phyloP scores from a whole-genome alignment of 2,113 vertebrate species.

The Hippocampus mohnikei region DNA sequence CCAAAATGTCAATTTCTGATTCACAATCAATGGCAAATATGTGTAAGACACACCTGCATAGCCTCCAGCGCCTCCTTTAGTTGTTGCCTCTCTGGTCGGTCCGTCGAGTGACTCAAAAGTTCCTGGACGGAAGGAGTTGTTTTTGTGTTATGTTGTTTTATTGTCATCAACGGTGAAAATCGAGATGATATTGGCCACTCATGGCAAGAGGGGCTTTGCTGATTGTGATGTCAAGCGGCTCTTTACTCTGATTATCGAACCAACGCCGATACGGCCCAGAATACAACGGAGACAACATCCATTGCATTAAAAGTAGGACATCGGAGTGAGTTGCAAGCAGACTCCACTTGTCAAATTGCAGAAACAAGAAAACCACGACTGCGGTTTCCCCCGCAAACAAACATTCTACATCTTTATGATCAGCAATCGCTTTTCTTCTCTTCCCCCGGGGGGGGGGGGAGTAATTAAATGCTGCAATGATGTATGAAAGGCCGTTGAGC shows the following conservation, averaged over 20 bases:
- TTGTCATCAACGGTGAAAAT: not conserved
- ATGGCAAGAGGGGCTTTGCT: not conserved
- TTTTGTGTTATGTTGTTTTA: not conserved
- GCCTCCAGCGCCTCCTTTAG: constrained; percentile 94
- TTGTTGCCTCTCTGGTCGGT: constrained; percentile 86
- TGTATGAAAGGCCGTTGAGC: not conserved
- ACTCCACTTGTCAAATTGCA: constrained; percentile 2
- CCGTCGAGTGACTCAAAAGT: constrained; percentile 86
- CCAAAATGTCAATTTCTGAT: not conserved
- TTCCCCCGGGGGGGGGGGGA: not conserved
- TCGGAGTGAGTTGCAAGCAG: not conserved
- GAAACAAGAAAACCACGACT: constrained; percentile 2
- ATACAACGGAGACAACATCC: not conserved
- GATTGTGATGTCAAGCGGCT: not conserved
- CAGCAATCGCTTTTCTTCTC: not conserved
- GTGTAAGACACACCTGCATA: constrained; percentile 82
- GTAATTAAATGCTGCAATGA: constrained; percentile 1
- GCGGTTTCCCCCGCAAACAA: constrained; percentile 6
- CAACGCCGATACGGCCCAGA: constrained; percentile 9
- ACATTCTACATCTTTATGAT: constrained; percentile 2
- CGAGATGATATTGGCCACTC: not conserved
- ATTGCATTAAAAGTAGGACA: not conserved
- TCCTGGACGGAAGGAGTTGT: constrained; percentile 71
- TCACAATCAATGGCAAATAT: not conserved
- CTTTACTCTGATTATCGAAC: constrained; percentile 22